Base-by-base conservation (phyloP, 2,888 invertebrate species). In the Lydus trimaculatus region DNA sequence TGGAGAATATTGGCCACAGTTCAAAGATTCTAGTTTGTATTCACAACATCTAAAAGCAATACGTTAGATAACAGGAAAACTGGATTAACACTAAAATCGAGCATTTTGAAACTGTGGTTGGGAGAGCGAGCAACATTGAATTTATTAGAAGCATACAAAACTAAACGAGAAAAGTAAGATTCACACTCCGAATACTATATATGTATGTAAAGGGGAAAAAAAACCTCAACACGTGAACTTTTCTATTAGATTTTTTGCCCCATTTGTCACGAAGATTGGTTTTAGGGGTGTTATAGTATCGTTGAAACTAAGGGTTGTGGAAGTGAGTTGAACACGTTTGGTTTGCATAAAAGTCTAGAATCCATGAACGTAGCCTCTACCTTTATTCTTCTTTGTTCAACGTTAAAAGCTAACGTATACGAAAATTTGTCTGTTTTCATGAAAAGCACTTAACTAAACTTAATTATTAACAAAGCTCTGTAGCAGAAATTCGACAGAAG, bases 11-110 rank as follows among this genome's bases (percentile, higher is more conserved):
- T 56, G 28, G 56, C 28, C 11, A 48, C 61, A 66, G 58, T 58
- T 63, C 67, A 61, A 25, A 39, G 65, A 69, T 73, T 73, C 74
- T 76, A 71, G 73, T 77, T 77, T 72, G 76, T 74, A 77, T 77
- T 77, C 77, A 73, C 72, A 67, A 67, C 69, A 73, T 72, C 70
- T 65, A 70, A 70, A 71, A 64, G 71, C 75, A 69, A 75, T 77
- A 76, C 73, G 73, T 77, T 76, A 75, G 71, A 64, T 68, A 20
- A 17, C n/a, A 61, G 43, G 58, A 58, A 61, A 56, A 64, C 61
- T 62, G 73, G 71, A 73, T 75, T 75, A 75, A 73, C 72, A 72
- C 68, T 66, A 69, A 68, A 73, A 72, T 70, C 64, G 48, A 13
- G 23, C 39, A 25, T 20, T 62, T 39, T 28, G 36, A 17, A 39